Base-by-base conservation (phyloP, 2,113 vertebrate species). In the Panurus biarmicus region DNA sequence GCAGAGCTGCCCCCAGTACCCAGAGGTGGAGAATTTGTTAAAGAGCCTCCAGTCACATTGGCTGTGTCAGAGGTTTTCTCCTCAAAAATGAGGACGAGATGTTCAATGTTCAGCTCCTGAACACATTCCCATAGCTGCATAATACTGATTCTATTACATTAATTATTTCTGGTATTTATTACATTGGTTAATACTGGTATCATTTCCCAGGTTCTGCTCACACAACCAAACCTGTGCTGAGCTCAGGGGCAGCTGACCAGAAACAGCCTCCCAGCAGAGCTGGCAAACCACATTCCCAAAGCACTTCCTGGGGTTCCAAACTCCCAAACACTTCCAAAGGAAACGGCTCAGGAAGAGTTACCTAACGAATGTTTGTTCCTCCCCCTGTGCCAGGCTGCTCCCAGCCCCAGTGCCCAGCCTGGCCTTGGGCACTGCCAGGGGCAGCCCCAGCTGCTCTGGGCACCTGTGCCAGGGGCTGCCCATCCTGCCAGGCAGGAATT, bases 141-240 rank as follows among this genome's bases (percentile, higher is more conserved):
- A 0, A 2, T 6, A 38, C 11, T 12, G 57, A 23, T 23, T 21
- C n/a, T 5, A 38, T 26, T 14, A 1, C 7, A 48, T n/a, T 15
- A 54, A 22, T 28, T 54, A 65, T 29, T 57, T 24, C 8, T 48
- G 6, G 9, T 35, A 13, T 29, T 74, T 57, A 15, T 74, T n/a
- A 17, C 6, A 35, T 7, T 35, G 20, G 11, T 25, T 48, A 48
- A 29, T 29, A 24, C 1, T 25, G 9, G 29, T 35, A 25, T 29
- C 1, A 48, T 42, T 48, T n/a, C 51, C 35, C 31, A 65, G 29
- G 50, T 65, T 60, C 60, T 65, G 60, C 51, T 57, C 50, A 47
- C 50, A 74, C 42, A 74, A 29, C 23, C 13, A 15, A 29, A 24
- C 7, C 35, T 17, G 23, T 35, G 42, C 82, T 0, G 2, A 56